These are phyloP conservation scores for Pyrgus malvae DNA, from an alignment of 2,888 invertebrate species.

Conservation along the genomic window DNA sequence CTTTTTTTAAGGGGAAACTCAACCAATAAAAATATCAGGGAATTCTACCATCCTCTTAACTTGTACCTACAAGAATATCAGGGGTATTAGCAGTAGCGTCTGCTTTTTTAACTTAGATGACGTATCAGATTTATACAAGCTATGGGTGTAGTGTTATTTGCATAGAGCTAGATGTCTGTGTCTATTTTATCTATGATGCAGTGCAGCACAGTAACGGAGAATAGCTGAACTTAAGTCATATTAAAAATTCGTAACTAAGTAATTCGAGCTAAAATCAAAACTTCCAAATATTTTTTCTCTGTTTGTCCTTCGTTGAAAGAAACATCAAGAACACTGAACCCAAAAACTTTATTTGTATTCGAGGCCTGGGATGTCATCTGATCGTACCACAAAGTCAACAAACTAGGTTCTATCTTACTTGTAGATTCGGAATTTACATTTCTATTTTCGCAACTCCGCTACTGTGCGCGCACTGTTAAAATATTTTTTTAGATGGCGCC, in stretches of 20 bases:
- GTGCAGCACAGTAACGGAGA: not conserved
- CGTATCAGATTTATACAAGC: constrained; percentile 71
- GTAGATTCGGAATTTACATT: no score
- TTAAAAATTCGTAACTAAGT: no score
- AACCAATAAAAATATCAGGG: not conserved
- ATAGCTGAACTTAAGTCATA: no score
- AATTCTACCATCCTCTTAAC: constrained; percentile 38
- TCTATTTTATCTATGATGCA: constrained; percentile 19
- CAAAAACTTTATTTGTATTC: not conserved
- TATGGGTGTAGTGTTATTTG: constrained; percentile 55
- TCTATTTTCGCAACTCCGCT: not conserved
- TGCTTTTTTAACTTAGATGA: constrained; percentile 66
- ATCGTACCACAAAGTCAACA: no score
- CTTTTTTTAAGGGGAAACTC: no score
- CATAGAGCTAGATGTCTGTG: constrained; percentile 25
- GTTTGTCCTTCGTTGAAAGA: no score
- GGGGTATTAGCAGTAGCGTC: constrained; percentile 66
- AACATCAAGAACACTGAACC: not conserved
- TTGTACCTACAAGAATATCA: constrained; percentile 55
- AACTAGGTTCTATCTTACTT: no score
- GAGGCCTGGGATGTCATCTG: no score
- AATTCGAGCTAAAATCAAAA: no score
- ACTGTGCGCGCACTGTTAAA: constrained; percentile 4
- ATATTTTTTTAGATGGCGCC: constrained; percentile 21
- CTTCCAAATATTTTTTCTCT: no score